A percentile compares a stretch with the other conserved stretches of the same genome.
phyloP scores from a whole-genome alignment of 2,797 vertebrate species.

The Lutra lutra region DNA sequence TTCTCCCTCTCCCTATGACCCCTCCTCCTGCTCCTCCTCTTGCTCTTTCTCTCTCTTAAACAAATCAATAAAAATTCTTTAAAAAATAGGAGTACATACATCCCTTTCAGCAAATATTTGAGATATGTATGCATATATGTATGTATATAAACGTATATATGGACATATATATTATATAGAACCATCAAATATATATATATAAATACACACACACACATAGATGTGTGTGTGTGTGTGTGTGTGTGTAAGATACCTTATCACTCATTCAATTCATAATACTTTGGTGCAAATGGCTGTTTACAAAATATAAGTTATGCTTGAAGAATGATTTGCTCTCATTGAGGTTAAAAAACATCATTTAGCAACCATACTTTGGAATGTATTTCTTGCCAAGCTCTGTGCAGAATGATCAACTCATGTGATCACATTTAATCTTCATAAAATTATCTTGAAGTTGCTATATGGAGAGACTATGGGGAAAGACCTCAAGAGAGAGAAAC shows the following conservation, averaged over 20 bases:
- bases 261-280: conserved; percentile 16
- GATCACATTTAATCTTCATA: conserved; percentile 12
- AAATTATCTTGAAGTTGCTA: neutral
- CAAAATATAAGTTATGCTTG: conserved; percentile 60
- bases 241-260: neutral
- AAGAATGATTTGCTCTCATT: conserved; percentile 38
- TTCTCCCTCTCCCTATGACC: neutral
- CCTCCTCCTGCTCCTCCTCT: too few species aligned
- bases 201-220: too few species aligned
- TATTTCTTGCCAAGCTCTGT: conserved; percentile 7
- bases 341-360: conserved; percentile 31
- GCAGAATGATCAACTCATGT: neutral
- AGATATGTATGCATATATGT: neutral
- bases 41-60: neutral
- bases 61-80: neutral
- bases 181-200: neutral
- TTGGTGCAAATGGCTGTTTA: conserved; percentile 56
- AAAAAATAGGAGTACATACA: neutral
- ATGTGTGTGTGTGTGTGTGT: neutral
- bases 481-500: neutral
- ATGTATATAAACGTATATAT: neutral
- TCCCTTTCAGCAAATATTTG: neutral
- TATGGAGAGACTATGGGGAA: neutral
- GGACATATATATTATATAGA: neutral
- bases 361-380: conserved; percentile 36